Percentiles rank a stretch among this genome's conserved stretches.
Evolutionary conservation across 2,888 invertebrate species (phyloP).

Genomic region (Dorcus parallelipipedus): DNA sequence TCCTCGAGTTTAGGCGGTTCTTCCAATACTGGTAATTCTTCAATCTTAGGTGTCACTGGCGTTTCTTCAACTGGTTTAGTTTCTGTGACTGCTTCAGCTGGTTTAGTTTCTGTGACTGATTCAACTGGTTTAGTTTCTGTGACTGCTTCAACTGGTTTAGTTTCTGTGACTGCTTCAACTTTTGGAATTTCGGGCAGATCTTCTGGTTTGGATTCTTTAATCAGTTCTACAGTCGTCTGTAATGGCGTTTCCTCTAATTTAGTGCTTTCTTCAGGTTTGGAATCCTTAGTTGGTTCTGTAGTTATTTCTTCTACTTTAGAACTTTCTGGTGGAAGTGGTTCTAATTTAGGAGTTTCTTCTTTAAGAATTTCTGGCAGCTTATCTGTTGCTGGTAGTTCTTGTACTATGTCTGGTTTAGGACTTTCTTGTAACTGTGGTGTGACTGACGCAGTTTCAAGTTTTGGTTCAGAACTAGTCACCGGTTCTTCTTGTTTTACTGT

Average conservation of each 20-base stretch:
- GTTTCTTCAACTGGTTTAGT: constrained; percentile 9
- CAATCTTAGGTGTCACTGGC: constrained; percentile 29
- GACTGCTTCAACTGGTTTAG: constrained; percentile 13
- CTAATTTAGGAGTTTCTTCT: constrained; percentile 7
- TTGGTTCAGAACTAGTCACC: neutral
- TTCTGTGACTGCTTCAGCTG: constrained; percentile 18
- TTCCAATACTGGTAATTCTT: constrained; percentile 20
- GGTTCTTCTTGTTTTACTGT: neutral
- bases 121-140: constrained; percentile 19
- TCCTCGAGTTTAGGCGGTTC: neutral
- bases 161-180: no score
- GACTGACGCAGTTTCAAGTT: neutral
- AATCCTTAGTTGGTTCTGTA: constrained; percentile 4
- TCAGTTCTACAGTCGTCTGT: no score
- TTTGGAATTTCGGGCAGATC: constrained; percentile 11
- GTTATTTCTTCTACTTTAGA: constrained; percentile 9
- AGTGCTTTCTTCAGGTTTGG: constrained; percentile 19
- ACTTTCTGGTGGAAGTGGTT: constrained; percentile 8
- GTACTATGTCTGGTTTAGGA: constrained; percentile 1
- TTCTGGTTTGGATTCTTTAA: constrained; percentile 12
- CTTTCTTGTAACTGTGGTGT: neutral
- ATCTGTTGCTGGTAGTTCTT: neutral
- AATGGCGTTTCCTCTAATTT: constrained; percentile 23
- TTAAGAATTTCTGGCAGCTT: constrained; percentile 1
- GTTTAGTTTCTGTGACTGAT: no score